These are phyloP conservation scores for Cirrhinus molitorella DNA, from an alignment of 2,797 vertebrate genomes.

Conservation along the genomic window DNA sequence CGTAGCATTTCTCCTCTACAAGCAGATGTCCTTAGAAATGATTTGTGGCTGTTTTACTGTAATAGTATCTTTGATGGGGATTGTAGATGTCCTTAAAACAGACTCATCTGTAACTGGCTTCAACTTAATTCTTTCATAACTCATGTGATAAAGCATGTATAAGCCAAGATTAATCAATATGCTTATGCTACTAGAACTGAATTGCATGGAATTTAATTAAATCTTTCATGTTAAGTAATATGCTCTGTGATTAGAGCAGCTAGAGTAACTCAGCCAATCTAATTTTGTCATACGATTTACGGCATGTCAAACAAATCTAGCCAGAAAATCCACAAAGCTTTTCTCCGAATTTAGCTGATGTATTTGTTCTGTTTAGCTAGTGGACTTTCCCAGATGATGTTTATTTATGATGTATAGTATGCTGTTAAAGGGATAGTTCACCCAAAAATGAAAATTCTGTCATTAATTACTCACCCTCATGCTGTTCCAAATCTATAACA, in stretches of 20 bases:
- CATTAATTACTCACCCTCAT: too few relatives aligned
- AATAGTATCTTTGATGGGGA: constrained; percentile 3
- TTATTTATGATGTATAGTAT: background rate
- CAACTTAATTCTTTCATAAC: background rate
- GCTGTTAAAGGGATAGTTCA: background rate
- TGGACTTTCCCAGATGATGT: background rate
- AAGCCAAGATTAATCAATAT: constrained; percentile 15
- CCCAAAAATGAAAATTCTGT: too few relatives aligned
- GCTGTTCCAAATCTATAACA: too few relatives aligned
- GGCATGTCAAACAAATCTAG: background rate
- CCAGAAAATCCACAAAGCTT: background rate
- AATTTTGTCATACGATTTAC: background rate
- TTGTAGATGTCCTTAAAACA: constrained; percentile 1
- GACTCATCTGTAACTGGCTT: constrained; percentile 26
- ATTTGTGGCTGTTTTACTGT: constrained; percentile 27
- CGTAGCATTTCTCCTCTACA: constrained; percentile 17
- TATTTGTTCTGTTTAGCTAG: background rate
- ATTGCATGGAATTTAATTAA: background rate
- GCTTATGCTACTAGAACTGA: constrained; percentile 3
- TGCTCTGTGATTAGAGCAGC: background rate
- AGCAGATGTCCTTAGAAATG: constrained; percentile 25
- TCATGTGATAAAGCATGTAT: background rate
- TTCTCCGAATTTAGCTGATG: background rate
- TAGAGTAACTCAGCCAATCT: background rate
- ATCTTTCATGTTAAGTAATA: background rate